Evolutionary conservation across 2,113 vertebrate genomes (phyloP).

Genomic region (Panthera tigris): DNA sequence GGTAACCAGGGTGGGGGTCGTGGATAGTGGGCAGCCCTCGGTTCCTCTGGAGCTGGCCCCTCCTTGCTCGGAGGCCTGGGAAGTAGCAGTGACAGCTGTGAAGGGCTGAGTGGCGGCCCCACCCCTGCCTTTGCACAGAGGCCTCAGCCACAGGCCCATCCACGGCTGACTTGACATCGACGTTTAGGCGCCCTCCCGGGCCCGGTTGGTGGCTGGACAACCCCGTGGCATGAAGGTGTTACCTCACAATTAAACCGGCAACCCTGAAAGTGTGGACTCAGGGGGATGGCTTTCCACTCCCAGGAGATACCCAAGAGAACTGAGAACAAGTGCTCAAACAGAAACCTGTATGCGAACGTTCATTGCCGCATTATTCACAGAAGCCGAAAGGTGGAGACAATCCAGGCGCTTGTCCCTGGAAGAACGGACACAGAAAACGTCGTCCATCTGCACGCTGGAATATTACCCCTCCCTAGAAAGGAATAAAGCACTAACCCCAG

Average conservation of each 20-base stretch:
- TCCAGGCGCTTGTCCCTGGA: not conserved
- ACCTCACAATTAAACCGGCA: not conserved
- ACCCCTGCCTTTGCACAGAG: not conserved
- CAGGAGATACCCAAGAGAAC: not conserved
- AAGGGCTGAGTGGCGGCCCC: not conserved
- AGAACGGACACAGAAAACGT: not conserved
- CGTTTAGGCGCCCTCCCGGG: fast-evolving
- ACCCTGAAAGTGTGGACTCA: not conserved
- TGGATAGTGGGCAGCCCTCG: not conserved
- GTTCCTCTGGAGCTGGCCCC: not conserved
- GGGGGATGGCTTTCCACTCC: not conserved
- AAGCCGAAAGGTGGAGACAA: not conserved
- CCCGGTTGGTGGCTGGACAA: fast-evolving
- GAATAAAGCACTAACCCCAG: fast-evolving
- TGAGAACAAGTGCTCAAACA: not conserved
- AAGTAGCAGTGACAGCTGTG: not conserved
- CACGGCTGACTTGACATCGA: not conserved
- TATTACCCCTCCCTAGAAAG: not conserved
- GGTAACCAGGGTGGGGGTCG: not conserved
- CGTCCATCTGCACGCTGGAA: fast-evolving
- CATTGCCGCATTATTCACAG: not conserved
- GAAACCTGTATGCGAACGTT: not conserved
- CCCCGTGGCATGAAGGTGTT: no score
- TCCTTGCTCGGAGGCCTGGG: not conserved
- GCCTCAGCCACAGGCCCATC: not conserved